Conservation (phyloP, 1,140 invertebrate genomes). For the Arion vulgaris region DNA sequence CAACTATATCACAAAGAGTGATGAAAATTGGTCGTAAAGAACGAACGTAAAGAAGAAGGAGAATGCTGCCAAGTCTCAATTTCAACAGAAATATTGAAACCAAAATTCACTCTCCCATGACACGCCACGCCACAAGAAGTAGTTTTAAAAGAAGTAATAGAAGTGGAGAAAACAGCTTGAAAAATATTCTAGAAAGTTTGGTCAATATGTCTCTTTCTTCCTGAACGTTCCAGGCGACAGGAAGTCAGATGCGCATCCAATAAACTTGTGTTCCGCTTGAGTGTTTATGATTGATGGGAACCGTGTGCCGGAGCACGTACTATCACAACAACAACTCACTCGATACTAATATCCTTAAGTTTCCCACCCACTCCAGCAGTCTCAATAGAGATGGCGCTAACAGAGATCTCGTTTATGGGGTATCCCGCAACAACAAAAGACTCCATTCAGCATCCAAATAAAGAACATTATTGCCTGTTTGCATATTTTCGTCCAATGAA, state of each 20-base stretch:
- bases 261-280: background rate
- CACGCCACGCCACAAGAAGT: no score
- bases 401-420: background rate
- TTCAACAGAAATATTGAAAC: no score
- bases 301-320: background rate
- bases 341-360: background rate
- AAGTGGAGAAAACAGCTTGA: no score
- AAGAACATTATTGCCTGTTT: conserved; percentile 9
- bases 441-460: background rate
- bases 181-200: no score
- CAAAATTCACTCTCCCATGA: no score
- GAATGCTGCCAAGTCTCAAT: no score
- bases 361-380: background rate
- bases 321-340: background rate
- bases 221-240: background rate
- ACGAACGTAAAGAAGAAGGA: no score
- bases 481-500: background rate
- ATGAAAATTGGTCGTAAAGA: no score
- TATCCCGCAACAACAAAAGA: background rate
- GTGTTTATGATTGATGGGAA: background rate
- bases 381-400: background rate
- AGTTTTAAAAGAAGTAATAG: no score
- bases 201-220: background rate
- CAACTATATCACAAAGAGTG: no score
- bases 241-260: background rate